These are phyloP conservation scores for Acronicta aceris DNA, from an alignment of 2,888 invertebrate genomes.

Conservation along the genomic window DNA sequence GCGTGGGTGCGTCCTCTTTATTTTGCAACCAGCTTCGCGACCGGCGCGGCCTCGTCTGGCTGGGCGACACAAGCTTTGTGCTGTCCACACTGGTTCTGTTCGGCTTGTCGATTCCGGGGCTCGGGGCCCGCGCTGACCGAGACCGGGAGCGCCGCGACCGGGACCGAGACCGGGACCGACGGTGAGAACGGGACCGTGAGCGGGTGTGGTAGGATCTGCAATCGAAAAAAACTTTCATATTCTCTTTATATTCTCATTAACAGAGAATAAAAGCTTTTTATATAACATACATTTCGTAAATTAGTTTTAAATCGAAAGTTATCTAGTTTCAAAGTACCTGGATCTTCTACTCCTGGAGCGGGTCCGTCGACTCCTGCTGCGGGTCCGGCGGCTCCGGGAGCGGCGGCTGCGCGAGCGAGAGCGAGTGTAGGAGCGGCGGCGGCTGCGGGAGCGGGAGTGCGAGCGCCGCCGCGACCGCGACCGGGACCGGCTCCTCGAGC, in stretches of 20 bases:
- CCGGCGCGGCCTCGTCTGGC: slow-evolving; percentile 59
- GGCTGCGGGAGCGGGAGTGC: slow-evolving; percentile 62
- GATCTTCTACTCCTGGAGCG: slow-evolving; percentile 73
- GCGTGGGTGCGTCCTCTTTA: slow-evolving; percentile 84
- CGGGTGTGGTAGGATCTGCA: slow-evolving; percentile 70
- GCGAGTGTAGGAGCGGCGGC: slow-evolving; percentile 63
- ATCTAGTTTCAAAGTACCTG: too few species aligned
- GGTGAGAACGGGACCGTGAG: slow-evolving; percentile 34
- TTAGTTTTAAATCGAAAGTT: too few species aligned
- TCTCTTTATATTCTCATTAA: too few species aligned
- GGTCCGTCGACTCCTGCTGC: slow-evolving; percentile 68
- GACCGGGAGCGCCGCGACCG: slow-evolving; percentile 67
- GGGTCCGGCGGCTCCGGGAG: slow-evolving; percentile 61
- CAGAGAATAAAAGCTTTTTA: too few species aligned
- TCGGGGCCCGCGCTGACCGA: slow-evolving; percentile 50
- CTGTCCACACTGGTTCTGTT: slow-evolving; percentile 48
- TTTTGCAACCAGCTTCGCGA: slow-evolving; percentile 91
- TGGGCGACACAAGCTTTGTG: slow-evolving; percentile 47
- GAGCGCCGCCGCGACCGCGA: slow-evolving; percentile 57
- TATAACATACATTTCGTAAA: too few species aligned
- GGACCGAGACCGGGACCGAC: slow-evolving; percentile 78
- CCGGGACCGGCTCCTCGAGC: slow-evolving; percentile 54
- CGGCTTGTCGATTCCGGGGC: neutral
- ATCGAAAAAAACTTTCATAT: too few species aligned
- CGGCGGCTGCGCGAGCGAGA: slow-evolving; percentile 59